Evolutionary conservation across 2,888 invertebrate genomes (phyloP).

Genomic region (Julus scanicus): DNA sequence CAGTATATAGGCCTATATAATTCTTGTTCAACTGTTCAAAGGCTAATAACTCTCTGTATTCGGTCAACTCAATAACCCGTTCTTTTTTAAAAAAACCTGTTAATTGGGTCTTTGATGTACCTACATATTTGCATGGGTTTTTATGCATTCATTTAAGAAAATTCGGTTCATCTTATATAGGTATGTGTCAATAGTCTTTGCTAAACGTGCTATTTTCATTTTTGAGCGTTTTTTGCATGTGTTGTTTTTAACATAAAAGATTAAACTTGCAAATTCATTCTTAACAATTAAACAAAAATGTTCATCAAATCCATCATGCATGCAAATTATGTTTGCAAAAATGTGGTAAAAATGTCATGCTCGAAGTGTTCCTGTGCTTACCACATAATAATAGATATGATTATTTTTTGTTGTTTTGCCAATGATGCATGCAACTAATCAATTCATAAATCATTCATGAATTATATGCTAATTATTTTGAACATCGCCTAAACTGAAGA

Average conservation of each 20-base stretch:
- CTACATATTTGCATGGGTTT: not conserved
- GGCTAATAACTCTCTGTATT: too few relatives aligned
- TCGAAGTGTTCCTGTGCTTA: not conserved
- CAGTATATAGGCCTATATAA: too few relatives aligned
- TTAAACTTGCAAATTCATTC: not conserved
- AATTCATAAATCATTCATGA: conserved; percentile 27
- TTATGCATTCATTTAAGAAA: too few relatives aligned
- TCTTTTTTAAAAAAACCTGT: not conserved
- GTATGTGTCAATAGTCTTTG: not conserved
- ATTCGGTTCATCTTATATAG: not conserved
- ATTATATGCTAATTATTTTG: conserved; percentile 4
- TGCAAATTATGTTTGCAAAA: conserved; percentile 9
- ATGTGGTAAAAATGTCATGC: not conserved
- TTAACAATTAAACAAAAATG: not conserved
- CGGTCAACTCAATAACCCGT: not conserved
- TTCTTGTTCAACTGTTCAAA: too few relatives aligned
- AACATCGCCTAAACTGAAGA: not conserved
- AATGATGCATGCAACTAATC: not conserved
- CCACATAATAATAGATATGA: not conserved
- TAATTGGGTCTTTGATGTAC: not conserved
- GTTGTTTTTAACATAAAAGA: not conserved
- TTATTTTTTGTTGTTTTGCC: not conserved
- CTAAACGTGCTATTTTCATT: not conserved
- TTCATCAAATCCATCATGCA: conserved; percentile 3
- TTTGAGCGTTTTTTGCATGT: not conserved